Evolutionary conservation across 2,888 invertebrate species (phyloP), one percentile per base, ranked within the genome.

Genomic region (Zhuqinia jingwanae): DNA sequence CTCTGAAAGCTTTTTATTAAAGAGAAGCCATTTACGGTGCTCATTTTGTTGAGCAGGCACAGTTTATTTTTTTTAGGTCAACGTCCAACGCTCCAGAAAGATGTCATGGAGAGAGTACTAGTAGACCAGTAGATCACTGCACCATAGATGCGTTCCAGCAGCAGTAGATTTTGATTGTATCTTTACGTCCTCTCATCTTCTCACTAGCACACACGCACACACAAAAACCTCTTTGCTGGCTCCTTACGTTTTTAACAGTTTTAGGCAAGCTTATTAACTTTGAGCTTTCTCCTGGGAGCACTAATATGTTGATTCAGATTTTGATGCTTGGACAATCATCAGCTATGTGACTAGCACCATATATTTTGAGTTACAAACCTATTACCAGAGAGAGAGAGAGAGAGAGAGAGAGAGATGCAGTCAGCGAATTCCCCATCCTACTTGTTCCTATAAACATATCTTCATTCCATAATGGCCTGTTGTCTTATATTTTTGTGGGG

Each of bases 11-110:
- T 10, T 58, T 84, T 78, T 84, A 84, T 77, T 50, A 45, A 53
- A 68, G 27, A 27, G 65, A 22, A 83, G 58, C 68, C 78, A 47
- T 58, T 56, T 76, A 36, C 53, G 15, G 56, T 56, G 30, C 63
- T 63, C 25, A 73, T 36, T 68, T 79, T 85, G 56, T 60, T 85
- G 70, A 42, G 60, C 75, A 47, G 85, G 13, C 30, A 77, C 36
- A 36, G 47, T 73, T 86, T 80, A 22, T 68, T 68, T 85, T 80
- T 86, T n/a, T n/a, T n/a, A 81, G 86, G 86, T 86, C 79, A 81
- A 76, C 73, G 42, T 75, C 58, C 15, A 2, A 22, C 58, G 22
- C 58, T 3, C 1, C 15, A 60, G 5, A 3, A 50, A 2, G n/a
- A 15, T 2, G 10, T 2, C 50, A 15, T 2, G 2, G 15, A 50